These are phyloP conservation scores for Drosophila setosimentum DNA, from an alignment of 2,888 invertebrate genomes.

Conservation along the genomic window DNA sequence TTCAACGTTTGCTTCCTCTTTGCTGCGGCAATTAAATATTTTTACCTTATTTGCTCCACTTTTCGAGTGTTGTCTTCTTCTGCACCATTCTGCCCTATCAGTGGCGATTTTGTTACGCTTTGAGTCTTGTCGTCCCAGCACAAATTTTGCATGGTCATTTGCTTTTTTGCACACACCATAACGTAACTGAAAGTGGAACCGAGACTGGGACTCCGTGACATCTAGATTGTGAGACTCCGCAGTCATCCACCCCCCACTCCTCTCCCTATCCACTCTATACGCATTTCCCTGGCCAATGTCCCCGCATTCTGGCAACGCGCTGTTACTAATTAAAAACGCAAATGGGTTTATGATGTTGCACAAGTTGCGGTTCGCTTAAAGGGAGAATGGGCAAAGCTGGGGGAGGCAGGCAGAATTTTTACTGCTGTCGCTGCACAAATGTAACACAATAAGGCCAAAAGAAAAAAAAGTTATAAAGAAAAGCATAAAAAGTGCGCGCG, in stretches of 20 bases:
- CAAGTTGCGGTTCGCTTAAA: constrained; percentile 70
- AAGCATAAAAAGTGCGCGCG: constrained; percentile 67
- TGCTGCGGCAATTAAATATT: constrained; percentile 75
- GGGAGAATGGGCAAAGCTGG: neutral
- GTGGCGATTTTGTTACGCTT: constrained; percentile 41
- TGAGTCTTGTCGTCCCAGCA: constrained; percentile 45
- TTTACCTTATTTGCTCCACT: constrained; percentile 77
- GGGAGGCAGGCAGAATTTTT: constrained; percentile 40
- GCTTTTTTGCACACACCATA: constrained; percentile 40
- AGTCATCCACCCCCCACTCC: neutral
- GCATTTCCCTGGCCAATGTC: constrained; percentile 58
- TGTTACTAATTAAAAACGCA: constrained; percentile 81
- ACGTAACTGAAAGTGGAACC: constrained; percentile 10
- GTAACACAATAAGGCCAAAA: constrained; percentile 56
- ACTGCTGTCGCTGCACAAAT: constrained; percentile 76
- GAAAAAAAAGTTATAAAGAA: constrained; percentile 66
- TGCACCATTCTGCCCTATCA: constrained; percentile 28
- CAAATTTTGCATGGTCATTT: constrained; percentile 76
- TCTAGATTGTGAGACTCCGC: constrained; percentile 46
- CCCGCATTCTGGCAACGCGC: constrained; percentile 57
- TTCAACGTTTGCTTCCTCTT: constrained; percentile 40
- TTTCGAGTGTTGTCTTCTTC: constrained; percentile 45
- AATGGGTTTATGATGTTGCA: constrained; percentile 82
- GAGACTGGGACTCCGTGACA: constrained; percentile 44
- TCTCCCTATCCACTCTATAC: constrained; percentile 13